Evolutionary conservation across 2,113 vertebrate species (phyloP).

Genomic region (Percopsis transmontana): DNA sequence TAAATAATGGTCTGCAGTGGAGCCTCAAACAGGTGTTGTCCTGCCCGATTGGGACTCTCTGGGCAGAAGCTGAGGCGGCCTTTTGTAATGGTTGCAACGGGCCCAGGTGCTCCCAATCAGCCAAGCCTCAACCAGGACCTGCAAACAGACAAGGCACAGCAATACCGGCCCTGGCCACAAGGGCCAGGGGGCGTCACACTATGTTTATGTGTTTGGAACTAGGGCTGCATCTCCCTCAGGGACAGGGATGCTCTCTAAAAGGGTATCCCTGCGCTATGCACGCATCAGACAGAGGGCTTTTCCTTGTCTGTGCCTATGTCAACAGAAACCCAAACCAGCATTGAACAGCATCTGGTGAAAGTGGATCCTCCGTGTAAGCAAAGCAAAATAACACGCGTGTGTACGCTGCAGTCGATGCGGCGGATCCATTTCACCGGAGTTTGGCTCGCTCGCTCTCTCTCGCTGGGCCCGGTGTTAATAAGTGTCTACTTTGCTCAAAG

Average conservation of each 20-base stretch:
- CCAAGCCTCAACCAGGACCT: too few species aligned
- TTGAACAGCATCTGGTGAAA: constrained; percentile 62
- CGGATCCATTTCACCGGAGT: constrained; percentile 70
- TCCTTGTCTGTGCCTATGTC: constrained; percentile 40
- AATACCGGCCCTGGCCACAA: too few species aligned
- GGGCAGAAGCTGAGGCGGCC: too few species aligned
- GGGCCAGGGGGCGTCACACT: too few species aligned
- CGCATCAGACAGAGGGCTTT: not conserved
- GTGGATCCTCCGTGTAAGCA: constrained; percentile 59
- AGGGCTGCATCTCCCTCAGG: too few species aligned
- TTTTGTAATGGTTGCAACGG: too few species aligned
- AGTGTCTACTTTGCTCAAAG: constrained; percentile 62
- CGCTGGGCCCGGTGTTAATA: constrained; percentile 57
- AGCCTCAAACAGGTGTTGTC: too few species aligned
- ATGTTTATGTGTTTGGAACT: too few species aligned
- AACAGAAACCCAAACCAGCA: constrained; percentile 64
- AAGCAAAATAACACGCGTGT: constrained; percentile 60
- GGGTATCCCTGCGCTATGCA: not conserved
- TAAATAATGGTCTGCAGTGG: too few species aligned
- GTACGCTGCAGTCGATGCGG: constrained; percentile 63
- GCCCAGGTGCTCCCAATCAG: too few species aligned
- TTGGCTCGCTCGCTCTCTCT: constrained; percentile 20
- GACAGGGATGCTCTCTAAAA: not conserved
- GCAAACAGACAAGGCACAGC: too few species aligned
- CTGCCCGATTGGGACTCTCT: too few species aligned